phyloP scores from a whole-genome alignment of 2,888 invertebrate genomes.

The Conistra vaccinii region DNA sequence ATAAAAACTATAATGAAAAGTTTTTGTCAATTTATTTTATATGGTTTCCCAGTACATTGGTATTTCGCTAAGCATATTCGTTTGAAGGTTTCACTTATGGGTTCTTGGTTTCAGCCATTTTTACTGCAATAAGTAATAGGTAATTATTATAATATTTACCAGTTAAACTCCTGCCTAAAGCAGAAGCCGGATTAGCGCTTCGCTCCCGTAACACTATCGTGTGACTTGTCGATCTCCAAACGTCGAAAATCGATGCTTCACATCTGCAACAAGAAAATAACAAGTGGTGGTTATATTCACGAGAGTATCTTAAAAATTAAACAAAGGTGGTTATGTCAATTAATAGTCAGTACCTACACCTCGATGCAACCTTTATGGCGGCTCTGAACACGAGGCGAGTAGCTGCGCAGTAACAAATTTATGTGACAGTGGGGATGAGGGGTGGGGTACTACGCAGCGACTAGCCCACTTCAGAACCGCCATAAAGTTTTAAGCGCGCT shows the following conservation, averaged over 20 bases:
- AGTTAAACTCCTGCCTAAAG: slow-evolving; percentile 89
- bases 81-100: neutral
- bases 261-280: slow-evolving; percentile 82
- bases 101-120: neutral
- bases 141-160: slow-evolving; percentile 71
- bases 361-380: too few relatives aligned
- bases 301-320: neutral
- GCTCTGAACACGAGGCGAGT: too few relatives aligned
- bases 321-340: neutral
- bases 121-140: neutral
- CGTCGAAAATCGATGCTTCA: slow-evolving; percentile 92
- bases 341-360: neutral
- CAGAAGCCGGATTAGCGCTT: slow-evolving; percentile 91
- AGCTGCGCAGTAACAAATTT: too few relatives aligned
- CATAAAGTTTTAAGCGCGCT: too few relatives aligned
- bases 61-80: neutral
- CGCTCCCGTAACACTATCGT: slow-evolving; percentile 91
- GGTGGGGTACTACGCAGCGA: too few relatives aligned
- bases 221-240: slow-evolving; percentile 91
- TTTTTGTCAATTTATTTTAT: neutral
- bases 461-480: too few relatives aligned
- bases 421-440: too few relatives aligned
- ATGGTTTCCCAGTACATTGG: too few relatives aligned
- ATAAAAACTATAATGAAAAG: neutral
- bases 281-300: neutral